Conservation (phyloP, 2,888 invertebrate genomes). For the Xestoiulus laeticollis region DNA sequence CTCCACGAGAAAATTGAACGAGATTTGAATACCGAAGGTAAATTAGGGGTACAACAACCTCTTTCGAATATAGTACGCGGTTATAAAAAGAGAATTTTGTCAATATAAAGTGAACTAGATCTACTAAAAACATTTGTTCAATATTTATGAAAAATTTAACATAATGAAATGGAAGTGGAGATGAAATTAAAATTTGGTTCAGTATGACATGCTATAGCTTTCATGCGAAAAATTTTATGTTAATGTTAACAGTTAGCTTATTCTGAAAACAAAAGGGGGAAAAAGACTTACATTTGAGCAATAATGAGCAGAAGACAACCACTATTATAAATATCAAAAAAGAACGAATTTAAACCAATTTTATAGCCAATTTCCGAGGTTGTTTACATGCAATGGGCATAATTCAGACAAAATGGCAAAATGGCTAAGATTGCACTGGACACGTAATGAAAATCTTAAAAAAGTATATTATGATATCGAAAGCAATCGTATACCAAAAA, state of each 20-base stretch:
- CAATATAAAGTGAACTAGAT: not conserved
- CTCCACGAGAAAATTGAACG: not conserved
- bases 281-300: not conserved
- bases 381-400: not conserved
- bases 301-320: not conserved
- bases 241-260: not conserved
- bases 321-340: not conserved
- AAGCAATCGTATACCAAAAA: too few relatives aligned
- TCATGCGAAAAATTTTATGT: not conserved
- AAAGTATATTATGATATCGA: not conserved
- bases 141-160: not conserved
- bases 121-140: not conserved
- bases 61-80: not conserved
- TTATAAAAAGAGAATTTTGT: not conserved
- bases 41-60: constrained; percentile 36
- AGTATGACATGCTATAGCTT: not conserved
- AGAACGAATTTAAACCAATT: not conserved
- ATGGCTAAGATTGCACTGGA: too few relatives aligned
- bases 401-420: not conserved
- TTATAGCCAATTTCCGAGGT: not conserved
- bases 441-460: not conserved
- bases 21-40: not conserved
- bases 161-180: not conserved
- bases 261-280: not conserved
- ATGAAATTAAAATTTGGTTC: not conserved